A percentile compares a stretch with the other conserved stretches of the same genome.
Conservation (phyloP, 1,140 invertebrate genomes). For the Lepidurus packardi region DNA sequence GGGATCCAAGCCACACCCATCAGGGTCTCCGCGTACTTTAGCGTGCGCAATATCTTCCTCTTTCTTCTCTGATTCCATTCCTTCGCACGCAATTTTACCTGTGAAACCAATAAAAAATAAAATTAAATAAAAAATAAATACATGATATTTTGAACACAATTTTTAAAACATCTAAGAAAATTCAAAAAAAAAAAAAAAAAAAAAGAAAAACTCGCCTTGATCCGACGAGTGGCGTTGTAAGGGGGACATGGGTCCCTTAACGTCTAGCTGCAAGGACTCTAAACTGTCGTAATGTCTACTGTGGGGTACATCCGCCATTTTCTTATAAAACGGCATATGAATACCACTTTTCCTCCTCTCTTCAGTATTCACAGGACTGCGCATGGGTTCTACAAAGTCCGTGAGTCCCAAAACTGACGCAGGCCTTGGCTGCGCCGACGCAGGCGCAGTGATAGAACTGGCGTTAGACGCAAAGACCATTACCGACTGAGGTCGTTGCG, state of each 20-base stretch:
- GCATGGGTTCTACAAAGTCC: conserved; percentile 22
- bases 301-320: conserved; percentile 32
- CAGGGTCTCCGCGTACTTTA: conserved; percentile 68
- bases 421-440: conserved; percentile 11
- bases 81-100: neutral
- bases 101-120: too few species aligned
- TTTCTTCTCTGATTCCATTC: conserved; percentile 27
- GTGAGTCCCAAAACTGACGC: neutral
- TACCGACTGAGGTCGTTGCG: conserved; percentile 27
- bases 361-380: conserved; percentile 22
- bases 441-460: neutral
- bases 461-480: neutral
- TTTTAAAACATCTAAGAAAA: too few species aligned
- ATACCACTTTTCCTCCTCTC: neutral
- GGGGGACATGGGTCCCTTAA: conserved; percentile 25
- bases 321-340: conserved; percentile 28
- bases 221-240: neutral
- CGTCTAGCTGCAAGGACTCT: conserved; percentile 32
- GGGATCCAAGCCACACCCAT: conserved; percentile 68
- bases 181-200: neutral
- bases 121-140: too few species aligned
- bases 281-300: conserved; percentile 35
- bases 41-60: conserved; percentile 30
- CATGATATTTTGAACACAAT: too few species aligned
- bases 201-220: neutral